These are phyloP conservation scores for Nematolebias whitei DNA, from an alignment of 2,113 vertebrate genomes.

Conservation along the genomic window DNA sequence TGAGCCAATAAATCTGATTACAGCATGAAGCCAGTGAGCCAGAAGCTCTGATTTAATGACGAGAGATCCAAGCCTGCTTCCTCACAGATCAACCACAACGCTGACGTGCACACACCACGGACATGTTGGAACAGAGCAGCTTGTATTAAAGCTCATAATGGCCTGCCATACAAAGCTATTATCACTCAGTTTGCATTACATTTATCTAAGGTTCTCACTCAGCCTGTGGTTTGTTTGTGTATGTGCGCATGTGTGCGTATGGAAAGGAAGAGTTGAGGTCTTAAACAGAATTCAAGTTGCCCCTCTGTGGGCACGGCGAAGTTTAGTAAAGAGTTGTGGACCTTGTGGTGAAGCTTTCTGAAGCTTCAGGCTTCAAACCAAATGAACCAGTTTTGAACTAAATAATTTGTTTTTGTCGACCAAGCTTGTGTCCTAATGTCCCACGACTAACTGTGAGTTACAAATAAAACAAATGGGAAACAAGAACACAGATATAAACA, in stretches of 20 bases:
- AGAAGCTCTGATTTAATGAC: slow-evolving; percentile 66
- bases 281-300: slow-evolving; percentile 42
- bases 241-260: slow-evolving; percentile 56
- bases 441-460: too few relatives aligned
- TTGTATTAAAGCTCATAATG: slow-evolving; percentile 58
- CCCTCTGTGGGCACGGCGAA: slow-evolving; percentile 43
- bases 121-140: slow-evolving; percentile 51
- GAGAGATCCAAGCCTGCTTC: slow-evolving; percentile 58
- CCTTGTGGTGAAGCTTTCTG: slow-evolving; percentile 23
- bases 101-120: slow-evolving; percentile 31
- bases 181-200: slow-evolving; percentile 40
- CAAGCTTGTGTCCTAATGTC: too few relatives aligned
- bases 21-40: slow-evolving; percentile 52
- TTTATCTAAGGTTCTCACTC: slow-evolving; percentile 48
- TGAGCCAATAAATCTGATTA: slow-evolving; percentile 48
- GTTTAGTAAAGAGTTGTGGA: slow-evolving; percentile 50
- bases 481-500: background rate
- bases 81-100: slow-evolving; percentile 33
- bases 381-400: slow-evolving; percentile 8
- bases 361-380: slow-evolving; percentile 49
- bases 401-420: too few relatives aligned
- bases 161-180: slow-evolving; percentile 58
- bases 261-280: slow-evolving; percentile 26
- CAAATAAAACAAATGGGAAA: background rate
- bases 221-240: slow-evolving; percentile 49